Evolutionary conservation across 2,797 vertebrate species (phyloP).

Genomic region (Synaphobranchus kaupii): DNA sequence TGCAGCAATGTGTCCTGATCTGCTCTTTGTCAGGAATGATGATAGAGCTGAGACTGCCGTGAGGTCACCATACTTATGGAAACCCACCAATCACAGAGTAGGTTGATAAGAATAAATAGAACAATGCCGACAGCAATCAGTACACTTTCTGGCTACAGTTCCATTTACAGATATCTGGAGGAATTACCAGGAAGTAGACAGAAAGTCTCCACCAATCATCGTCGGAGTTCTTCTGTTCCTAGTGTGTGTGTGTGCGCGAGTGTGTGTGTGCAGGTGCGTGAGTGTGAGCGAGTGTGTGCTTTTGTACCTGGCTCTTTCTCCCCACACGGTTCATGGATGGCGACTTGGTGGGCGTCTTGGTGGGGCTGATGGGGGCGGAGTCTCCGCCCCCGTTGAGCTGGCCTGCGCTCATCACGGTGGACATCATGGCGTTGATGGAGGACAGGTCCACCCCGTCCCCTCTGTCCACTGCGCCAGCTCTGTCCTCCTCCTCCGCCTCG

Average conservation of each 20-base stretch:
- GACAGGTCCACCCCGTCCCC: conserved; percentile 77
- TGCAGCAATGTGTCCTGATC: background rate
- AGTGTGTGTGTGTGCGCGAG: background rate
- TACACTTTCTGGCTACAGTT: no score
- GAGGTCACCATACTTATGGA: no score
- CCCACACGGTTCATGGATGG: conserved; percentile 76
- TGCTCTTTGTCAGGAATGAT: background rate
- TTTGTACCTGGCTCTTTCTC: conserved; percentile 81
- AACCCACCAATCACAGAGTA: background rate
- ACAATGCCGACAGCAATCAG: background rate
- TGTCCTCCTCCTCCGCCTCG: conserved; percentile 43
- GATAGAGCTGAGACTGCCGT: no score
- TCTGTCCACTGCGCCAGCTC: background rate
- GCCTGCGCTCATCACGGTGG: conserved; percentile 83
- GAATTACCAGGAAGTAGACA: background rate
- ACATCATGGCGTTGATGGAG: conserved; percentile 92
- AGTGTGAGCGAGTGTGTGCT: background rate
- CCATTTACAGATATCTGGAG: no score
- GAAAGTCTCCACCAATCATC: background rate
- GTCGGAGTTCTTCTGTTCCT: background rate
- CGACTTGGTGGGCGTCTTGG: conserved; percentile 67
- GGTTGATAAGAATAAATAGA: background rate
- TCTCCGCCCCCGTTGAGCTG: conserved; percentile 75
- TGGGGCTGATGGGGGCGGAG: conserved; percentile 74
- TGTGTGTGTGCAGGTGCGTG: background rate